Conservation (phyloP, 2,888 invertebrate genomes). For the Ornithoptera alexandrae region DNA sequence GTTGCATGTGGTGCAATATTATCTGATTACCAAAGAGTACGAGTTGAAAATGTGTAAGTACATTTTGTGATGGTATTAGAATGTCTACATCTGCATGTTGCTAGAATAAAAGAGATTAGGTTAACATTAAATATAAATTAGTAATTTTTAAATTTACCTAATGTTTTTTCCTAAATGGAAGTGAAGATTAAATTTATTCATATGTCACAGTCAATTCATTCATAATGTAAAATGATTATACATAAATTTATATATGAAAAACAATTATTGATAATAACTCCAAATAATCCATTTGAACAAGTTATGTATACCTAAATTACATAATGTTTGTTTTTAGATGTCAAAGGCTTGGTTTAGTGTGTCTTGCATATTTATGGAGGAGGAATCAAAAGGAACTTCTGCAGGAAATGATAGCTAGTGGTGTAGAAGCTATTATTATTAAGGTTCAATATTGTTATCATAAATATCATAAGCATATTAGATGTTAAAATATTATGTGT, state of each 20-base stretch:
- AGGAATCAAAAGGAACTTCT: slow-evolving; percentile 95
- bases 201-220: not conserved
- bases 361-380: slow-evolving; percentile 97
- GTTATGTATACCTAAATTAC: slow-evolving; percentile 9
- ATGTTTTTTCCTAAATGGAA: not conserved
- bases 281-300: not conserved
- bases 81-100: not conserved
- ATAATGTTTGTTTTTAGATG: slow-evolving; percentile 82
- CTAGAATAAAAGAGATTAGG: not conserved
- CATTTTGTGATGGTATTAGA: not conserved
- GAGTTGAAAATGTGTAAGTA: slow-evolving; percentile 98
- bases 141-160: not conserved
- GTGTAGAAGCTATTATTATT: slow-evolving; percentile 95
- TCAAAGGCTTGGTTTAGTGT: slow-evolving; percentile 90
- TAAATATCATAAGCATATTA: slow-evolving; percentile 8
- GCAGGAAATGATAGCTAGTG: slow-evolving; percentile 97
- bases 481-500: slow-evolving; percentile 11
- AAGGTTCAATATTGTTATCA: slow-evolving; percentile 83
- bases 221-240: not conserved
- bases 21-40: slow-evolving; percentile 98
- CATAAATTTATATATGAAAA: not conserved
- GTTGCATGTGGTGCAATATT: slow-evolving; percentile 98
- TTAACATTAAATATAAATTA: not conserved
- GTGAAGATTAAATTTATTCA: not conserved
- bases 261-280: not conserved